phyloP scores from a whole-genome alignment of 2,113 vertebrate species.

The Prionailurus viverrinus region DNA sequence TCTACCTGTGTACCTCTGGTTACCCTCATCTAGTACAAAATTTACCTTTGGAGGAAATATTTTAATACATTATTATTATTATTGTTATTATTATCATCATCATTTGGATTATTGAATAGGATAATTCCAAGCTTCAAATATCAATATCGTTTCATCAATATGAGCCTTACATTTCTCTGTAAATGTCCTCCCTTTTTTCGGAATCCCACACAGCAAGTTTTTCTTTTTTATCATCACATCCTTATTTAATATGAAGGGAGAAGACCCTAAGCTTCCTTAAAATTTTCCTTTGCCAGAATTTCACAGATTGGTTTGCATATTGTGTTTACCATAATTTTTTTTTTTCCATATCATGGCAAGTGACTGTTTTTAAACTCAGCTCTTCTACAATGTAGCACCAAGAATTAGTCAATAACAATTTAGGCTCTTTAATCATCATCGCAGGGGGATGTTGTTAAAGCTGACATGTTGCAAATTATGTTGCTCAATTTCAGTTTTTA shows the following conservation, averaged over 20 bases:
- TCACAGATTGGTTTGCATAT: slow-evolving; percentile 43
- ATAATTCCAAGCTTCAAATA: slow-evolving; percentile 49
- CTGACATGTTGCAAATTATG: slow-evolving; percentile 21
- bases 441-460: neutral
- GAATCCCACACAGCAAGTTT: slow-evolving; percentile 8
- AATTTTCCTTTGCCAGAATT: slow-evolving; percentile 62
- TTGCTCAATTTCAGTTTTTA: slow-evolving; percentile 68
- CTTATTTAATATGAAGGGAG: slow-evolving; percentile 47
- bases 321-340: slow-evolving; percentile 37
- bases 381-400: slow-evolving; percentile 18
- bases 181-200: slow-evolving; percentile 58
- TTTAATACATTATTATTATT: slow-evolving; percentile 6
- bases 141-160: slow-evolving; percentile 40
- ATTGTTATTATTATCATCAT: neutral
- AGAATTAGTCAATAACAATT: slow-evolving; percentile 24
- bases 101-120: slow-evolving; percentile 47
- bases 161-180: slow-evolving; percentile 51
- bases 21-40: slow-evolving; percentile 3
- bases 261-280: slow-evolving; percentile 35
- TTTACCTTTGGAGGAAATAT: slow-evolving; percentile 49
- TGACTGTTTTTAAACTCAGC: slow-evolving; percentile 47
- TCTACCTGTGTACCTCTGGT: neutral
- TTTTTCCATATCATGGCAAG: slow-evolving; percentile 40
- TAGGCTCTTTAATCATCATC: neutral
- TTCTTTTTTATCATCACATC: slow-evolving; percentile 40